phyloP scores from a whole-genome alignment of 2,888 invertebrate species.

The Latrodectus hesperus region DNA sequence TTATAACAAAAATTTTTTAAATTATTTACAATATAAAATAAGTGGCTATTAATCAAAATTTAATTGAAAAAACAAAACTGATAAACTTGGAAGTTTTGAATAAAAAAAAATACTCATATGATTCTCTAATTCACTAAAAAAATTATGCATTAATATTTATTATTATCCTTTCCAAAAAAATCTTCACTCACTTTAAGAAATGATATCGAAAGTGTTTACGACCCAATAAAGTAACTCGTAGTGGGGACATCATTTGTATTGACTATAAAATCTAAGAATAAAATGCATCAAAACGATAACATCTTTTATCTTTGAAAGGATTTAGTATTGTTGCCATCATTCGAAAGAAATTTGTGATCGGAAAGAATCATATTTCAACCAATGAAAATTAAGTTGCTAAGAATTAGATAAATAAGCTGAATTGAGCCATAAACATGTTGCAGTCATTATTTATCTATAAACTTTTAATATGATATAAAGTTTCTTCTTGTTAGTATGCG shows the following conservation, averaged over 20 bases:
- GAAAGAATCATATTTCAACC: conserved; percentile 17
- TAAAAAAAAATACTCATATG: neutral
- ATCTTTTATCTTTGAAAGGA: conserved; percentile 42
- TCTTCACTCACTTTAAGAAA: neutral
- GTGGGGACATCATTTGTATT: conserved; percentile 34
- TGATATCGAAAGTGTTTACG: conserved; percentile 47
- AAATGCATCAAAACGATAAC: conserved; percentile 37
- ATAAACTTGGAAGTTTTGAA: neutral
- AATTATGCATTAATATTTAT: neutral
- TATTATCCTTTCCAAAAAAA: neutral
- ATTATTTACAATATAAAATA: neutral
- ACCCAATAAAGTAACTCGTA: conserved; percentile 46
- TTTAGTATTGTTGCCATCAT: conserved; percentile 24
- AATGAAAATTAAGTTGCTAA: conserved; percentile 26
- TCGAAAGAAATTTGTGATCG: conserved; percentile 2
- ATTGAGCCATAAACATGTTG: neutral
- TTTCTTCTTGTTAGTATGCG: too few relatives aligned
- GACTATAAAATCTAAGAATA: conserved; percentile 56
- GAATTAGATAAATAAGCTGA: neutral
- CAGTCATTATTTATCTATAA: neutral
- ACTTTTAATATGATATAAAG: neutral
- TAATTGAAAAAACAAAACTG: neutral
- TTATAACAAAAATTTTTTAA: neutral
- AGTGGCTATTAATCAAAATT: neutral
- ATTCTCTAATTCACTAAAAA: neutral